Conservation (phyloP, 2,888 invertebrate genomes). For the Heliconius aoede region DNA sequence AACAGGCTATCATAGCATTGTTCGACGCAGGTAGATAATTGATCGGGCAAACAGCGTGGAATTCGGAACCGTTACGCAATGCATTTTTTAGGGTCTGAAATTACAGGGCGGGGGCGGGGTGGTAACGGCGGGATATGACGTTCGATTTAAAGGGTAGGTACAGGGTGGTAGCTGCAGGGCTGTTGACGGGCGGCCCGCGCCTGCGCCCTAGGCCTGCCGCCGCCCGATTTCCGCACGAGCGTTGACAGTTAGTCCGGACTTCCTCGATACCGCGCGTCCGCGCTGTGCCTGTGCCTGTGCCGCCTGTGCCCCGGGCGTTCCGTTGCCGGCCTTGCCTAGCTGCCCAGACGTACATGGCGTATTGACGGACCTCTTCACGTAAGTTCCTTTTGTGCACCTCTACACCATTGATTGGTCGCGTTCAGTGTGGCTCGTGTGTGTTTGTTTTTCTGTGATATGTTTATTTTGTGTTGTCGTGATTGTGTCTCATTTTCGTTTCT, state of each 20-base stretch:
- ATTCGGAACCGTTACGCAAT: conserved; percentile 82
- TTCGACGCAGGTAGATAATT: conserved; percentile 75
- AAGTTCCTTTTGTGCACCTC: conserved; percentile 56
- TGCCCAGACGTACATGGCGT: conserved; percentile 61
- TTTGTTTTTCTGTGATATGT: conserved; percentile 41
- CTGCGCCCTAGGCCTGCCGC: conserved; percentile 74
- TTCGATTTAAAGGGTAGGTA: conserved; percentile 82
- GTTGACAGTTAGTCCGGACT: conserved; percentile 85
- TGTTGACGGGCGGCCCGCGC: conserved; percentile 84
- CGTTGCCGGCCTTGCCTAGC: conserved; percentile 48
- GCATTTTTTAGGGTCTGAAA: conserved; percentile 82
- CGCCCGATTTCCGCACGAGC: conserved; percentile 85
- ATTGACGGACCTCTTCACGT: conserved; percentile 67
- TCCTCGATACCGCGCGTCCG: conserved; percentile 81
- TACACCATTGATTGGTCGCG: conserved; percentile 5
- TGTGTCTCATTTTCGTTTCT: conserved; percentile 7
- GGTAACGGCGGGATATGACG: conserved; percentile 80
- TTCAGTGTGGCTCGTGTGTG: conserved; percentile 25
- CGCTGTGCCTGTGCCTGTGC: conserved; percentile 58
- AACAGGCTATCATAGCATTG: conserved; percentile 55
- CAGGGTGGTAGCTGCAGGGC: conserved; percentile 75
- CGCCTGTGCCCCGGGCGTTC: conserved; percentile 50
- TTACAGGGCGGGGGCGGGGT: conserved; percentile 75
- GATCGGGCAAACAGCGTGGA: conserved; percentile 75
- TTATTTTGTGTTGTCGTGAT: conserved; percentile 34